These are phyloP conservation scores for Desmophyllum pertusum DNA, from an alignment of 92 coral and sea anemone species.

Conservation along the genomic window DNA sequence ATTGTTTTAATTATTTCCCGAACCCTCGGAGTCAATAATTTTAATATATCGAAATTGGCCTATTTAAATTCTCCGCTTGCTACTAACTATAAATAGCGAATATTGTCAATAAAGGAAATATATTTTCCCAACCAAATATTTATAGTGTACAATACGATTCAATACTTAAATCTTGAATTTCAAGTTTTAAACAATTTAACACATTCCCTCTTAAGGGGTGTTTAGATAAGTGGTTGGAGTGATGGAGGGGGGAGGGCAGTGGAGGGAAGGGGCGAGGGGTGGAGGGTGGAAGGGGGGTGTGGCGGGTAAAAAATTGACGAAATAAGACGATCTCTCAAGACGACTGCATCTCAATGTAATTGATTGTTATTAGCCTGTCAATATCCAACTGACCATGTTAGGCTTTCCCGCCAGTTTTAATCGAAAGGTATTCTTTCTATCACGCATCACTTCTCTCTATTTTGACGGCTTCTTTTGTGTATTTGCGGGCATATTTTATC, in stretches of 20 bases:
- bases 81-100: not conserved
- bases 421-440: not conserved
- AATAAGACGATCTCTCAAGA: not conserved
- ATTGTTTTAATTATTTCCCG: no score
- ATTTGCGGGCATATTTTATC: not conserved
- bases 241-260: not conserved
- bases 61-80: not conserved
- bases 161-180: not conserved
- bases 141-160: not conserved
- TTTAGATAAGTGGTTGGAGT: not conserved
- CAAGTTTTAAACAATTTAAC: not conserved
- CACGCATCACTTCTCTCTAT: not conserved
- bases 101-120: not conserved
- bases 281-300: not conserved
- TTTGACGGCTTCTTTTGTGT: not conserved
- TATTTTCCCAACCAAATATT: not conserved
- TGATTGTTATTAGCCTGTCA: not conserved
- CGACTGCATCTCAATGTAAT: not conserved
- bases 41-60: no score
- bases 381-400: not conserved
- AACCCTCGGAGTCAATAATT: no score
- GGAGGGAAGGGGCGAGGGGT: not conserved
- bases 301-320: not conserved
- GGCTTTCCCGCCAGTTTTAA: slow-evolving; percentile 23
- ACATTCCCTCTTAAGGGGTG: not conserved